Conservation (phyloP, 2,113 vertebrate species). For the Epinephelus fuscoguttatus region DNA sequence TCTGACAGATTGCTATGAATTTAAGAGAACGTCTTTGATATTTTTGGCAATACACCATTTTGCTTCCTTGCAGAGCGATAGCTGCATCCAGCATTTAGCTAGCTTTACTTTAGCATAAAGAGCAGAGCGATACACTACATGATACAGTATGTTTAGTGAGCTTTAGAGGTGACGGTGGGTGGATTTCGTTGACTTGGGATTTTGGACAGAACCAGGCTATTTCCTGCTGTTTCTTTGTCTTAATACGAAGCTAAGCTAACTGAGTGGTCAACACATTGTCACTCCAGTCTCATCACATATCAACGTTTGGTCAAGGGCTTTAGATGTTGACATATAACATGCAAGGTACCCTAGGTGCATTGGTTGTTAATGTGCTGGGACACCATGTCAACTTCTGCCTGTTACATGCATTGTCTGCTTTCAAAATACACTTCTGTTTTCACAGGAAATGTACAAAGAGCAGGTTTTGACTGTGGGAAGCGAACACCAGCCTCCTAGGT, state of each 20-base stretch:
- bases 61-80: not conserved
- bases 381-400: too few relatives aligned
- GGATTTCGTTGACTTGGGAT: not conserved
- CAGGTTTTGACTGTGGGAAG: too few relatives aligned
- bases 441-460: too few relatives aligned
- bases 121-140: not conserved
- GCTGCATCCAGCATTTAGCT: not conserved
- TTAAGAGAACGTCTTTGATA: not conserved
- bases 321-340: too few relatives aligned
- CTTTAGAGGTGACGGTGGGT: not conserved
- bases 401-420: too few relatives aligned
- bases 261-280: too few relatives aligned
- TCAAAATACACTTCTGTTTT: too few relatives aligned
- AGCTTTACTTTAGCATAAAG: slow-evolving; percentile 5
- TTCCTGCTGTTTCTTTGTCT: not conserved
- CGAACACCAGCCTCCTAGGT: too few relatives aligned
- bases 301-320: too few relatives aligned
- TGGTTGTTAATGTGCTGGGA: too few relatives aligned
- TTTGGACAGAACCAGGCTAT: not conserved
- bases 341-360: too few relatives aligned
- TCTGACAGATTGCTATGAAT: not conserved
- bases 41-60: not conserved
- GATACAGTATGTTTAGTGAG: not conserved
- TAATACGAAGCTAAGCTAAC: slow-evolving; percentile 7
- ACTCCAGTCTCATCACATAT: too few relatives aligned